phyloP scores from a whole-genome alignment of 2,113 vertebrate genomes.

The Oplegnathus fasciatus region DNA sequence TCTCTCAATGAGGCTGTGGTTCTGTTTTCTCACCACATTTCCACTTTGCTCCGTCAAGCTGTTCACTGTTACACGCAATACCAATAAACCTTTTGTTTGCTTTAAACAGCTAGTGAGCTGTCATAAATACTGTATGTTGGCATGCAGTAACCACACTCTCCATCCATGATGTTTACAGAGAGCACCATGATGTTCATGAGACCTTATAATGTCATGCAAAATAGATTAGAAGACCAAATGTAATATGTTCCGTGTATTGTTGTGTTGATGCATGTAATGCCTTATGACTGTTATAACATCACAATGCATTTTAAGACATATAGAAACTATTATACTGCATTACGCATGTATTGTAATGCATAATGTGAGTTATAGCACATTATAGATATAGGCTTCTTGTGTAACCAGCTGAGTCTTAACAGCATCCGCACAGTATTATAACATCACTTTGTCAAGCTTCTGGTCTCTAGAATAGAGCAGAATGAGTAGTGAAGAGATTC shows the following conservation, averaged over 20 bases:
- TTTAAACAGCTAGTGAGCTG: conserved; percentile 6
- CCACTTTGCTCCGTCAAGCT: conserved; percentile 5
- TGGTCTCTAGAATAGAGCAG: not conserved
- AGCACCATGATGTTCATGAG: not conserved
- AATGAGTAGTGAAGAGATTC: not conserved
- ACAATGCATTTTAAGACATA: not conserved
- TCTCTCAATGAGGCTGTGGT: not conserved
- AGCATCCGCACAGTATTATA: not conserved
- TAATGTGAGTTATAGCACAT: not conserved
- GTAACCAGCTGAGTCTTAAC: not conserved
- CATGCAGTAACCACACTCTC: conserved; percentile 1
- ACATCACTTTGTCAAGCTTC: not conserved
- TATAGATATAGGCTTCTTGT: not conserved
- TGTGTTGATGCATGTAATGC: not conserved
- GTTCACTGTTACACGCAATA: not conserved
- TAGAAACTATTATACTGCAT: conserved; percentile 2
- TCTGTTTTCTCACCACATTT: not conserved
- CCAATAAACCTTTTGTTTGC: conserved; percentile 9
- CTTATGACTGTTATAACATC: not conserved
- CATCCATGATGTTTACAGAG: conserved; percentile 10
- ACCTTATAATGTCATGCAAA: not conserved
- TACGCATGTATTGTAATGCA: conserved; percentile 12
- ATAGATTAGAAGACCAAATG: not conserved
- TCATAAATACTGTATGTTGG: conserved; percentile 24
- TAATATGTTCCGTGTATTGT: not conserved